A percentile compares a stretch with the other conserved stretches of the same genome.
Evolutionary conservation across 2,888 invertebrate species (phyloP).

Genomic region (Orthonevra nobilis): DNA sequence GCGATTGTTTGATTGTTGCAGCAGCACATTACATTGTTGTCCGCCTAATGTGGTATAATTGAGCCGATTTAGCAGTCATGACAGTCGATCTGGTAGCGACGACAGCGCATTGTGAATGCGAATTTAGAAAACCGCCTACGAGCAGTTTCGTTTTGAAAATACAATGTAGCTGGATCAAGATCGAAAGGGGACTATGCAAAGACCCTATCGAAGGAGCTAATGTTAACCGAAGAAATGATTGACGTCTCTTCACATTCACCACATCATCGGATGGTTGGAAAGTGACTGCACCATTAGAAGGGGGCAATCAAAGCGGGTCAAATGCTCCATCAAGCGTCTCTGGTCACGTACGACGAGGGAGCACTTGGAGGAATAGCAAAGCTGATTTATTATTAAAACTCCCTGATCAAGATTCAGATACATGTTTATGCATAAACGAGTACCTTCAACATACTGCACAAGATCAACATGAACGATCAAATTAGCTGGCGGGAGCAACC

Average conservation of each 20-base stretch:
- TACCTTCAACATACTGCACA: neutral
- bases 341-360: constrained; percentile 53
- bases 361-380: constrained; percentile 47
- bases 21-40: constrained; percentile 5
- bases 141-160: constrained; percentile 23
- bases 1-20: constrained; percentile 44
- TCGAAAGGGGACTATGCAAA: neutral
- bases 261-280: neutral
- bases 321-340: constrained; percentile 44
- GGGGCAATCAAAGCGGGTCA: constrained; percentile 49
- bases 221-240: constrained; percentile 10
- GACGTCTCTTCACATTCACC: constrained; percentile 16
- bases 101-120: constrained; percentile 29
- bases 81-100: constrained; percentile 29
- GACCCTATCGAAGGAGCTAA: constrained; percentile 5
- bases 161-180: constrained; percentile 30
- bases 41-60: constrained; percentile 51
- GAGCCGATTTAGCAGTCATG: constrained; percentile 50
- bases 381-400: constrained; percentile 58
- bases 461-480: constrained; percentile 44
- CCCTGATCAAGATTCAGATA: constrained; percentile 25
- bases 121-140: constrained; percentile 44
- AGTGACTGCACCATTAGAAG: constrained; percentile 51
- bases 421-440: neutral
- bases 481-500: constrained; percentile 24